Conservation (phyloP, 64 coral and sea anemone genomes). For the Stylophora pistillata region DNA sequence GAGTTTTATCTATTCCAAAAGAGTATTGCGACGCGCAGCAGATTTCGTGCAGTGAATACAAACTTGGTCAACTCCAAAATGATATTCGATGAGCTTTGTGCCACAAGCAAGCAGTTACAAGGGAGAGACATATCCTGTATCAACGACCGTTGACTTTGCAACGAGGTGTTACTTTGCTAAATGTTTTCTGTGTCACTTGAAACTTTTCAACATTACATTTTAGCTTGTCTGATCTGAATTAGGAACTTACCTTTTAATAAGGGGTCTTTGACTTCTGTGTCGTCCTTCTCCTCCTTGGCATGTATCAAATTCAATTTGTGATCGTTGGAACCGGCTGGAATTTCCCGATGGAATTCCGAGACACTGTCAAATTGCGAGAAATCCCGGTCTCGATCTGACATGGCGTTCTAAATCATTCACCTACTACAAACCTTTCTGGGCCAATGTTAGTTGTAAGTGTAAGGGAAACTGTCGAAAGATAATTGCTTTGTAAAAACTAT, state of each 20-base stretch:
- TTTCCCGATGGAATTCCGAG: constrained; percentile 5
- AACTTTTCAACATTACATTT: not conserved
- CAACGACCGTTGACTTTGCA: not conserved
- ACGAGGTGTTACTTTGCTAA: constrained; percentile 26
- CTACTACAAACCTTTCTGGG: constrained; percentile 28
- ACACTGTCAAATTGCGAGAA: not conserved
- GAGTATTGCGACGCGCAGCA: not conserved
- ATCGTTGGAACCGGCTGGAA: not conserved
- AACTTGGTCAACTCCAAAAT: not conserved
- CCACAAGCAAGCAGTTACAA: constrained; percentile 24
- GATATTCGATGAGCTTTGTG: constrained; percentile 9
- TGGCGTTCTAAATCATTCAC: constrained; percentile 5
- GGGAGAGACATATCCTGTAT: not conserved
- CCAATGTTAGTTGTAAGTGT: constrained; percentile 74
- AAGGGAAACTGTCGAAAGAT: constrained; percentile 70
- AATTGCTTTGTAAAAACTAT: constrained; percentile 97
- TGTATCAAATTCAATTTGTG: not conserved
- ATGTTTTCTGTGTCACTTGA: not conserved
- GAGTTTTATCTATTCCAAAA: constrained; percentile 37
- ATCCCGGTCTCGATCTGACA: not conserved
- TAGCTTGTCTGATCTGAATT: not conserved
- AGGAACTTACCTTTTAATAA: not conserved
- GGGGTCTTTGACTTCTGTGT: not conserved
- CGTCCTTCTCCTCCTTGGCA: not conserved
- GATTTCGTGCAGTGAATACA: not conserved